Conservation (phyloP, 2,113 vertebrate genomes). For the Copsychus sechellarum region DNA sequence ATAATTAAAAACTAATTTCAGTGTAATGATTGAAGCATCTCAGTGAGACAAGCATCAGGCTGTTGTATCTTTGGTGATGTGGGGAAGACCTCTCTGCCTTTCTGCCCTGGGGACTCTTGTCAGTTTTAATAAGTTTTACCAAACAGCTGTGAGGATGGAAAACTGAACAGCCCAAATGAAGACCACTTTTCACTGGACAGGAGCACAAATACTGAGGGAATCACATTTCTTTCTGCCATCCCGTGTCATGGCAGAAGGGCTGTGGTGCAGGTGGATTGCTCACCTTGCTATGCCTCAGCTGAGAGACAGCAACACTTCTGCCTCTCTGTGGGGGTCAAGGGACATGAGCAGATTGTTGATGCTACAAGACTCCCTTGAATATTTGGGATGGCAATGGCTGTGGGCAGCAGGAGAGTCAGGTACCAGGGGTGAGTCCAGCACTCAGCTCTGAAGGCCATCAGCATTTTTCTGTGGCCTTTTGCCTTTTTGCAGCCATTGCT, state of each 20-base stretch:
- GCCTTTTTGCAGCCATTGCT: background rate
- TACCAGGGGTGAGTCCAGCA: background rate
- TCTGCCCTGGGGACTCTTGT: constrained; percentile 29
- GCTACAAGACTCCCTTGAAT: background rate
- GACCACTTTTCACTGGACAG: constrained; percentile 12
- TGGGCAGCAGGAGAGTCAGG: background rate
- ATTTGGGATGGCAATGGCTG: background rate
- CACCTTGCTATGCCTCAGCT: background rate
- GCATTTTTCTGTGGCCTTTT: background rate
- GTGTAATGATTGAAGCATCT: background rate
- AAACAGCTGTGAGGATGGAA: background rate
- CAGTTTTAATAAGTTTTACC: constrained; percentile 58
- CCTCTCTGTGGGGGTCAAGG: background rate
- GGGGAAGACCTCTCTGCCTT: constrained; percentile 49
- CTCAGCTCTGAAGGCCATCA: background rate
- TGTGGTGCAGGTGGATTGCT: background rate
- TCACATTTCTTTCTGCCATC: background rate
- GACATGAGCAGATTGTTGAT: rapidly evolving
- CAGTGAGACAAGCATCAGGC: constrained; percentile 3
- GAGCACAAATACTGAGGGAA: background rate
- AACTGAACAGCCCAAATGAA: constrained; percentile 35
- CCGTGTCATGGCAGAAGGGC: background rate
- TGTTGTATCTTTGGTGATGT: background rate
- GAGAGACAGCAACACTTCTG: background rate
- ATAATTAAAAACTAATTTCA: constrained; percentile 37